These are phyloP conservation scores for Neodon shergylaensis DNA, from an alignment of 2,113 vertebrate genomes.

Conservation along the genomic window DNA sequence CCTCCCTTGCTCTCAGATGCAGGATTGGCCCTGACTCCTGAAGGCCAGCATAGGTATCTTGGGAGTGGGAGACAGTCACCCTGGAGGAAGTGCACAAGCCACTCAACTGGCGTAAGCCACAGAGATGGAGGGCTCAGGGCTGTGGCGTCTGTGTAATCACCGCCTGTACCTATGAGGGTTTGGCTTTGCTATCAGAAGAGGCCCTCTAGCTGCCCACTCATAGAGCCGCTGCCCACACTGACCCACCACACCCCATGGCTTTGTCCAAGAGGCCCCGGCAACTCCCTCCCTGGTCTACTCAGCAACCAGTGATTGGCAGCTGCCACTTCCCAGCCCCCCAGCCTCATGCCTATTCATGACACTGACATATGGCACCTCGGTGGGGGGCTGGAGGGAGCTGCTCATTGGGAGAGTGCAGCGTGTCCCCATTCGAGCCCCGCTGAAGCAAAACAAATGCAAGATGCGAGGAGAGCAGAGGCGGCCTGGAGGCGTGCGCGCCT, in stretches of 20 bases:
- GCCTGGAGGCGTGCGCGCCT: conserved; percentile 50
- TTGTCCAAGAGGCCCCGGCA: background rate
- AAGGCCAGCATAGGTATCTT: background rate
- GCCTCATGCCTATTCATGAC: conserved; percentile 66
- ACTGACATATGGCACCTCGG: conserved; percentile 72
- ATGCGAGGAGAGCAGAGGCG: conserved; percentile 64
- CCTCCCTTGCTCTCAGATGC: background rate
- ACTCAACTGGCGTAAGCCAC: background rate
- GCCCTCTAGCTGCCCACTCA: background rate
- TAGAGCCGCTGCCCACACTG: background rate
- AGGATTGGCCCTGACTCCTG: background rate
- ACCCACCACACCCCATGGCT: background rate
- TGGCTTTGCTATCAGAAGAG: background rate
- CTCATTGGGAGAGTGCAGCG: conserved; percentile 62
- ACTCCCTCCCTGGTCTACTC: background rate
- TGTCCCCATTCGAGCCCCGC: conserved; percentile 69
- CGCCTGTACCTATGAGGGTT: background rate
- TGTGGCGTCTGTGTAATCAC: background rate
- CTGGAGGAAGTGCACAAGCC: background rate
- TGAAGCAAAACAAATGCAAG: conserved; percentile 62
- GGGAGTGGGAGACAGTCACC: fast-evolving
- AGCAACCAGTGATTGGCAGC: conserved; percentile 48
- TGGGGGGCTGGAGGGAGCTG: conserved; percentile 59
- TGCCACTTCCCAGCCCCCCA: conserved; percentile 56
- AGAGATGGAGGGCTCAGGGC: background rate